phyloP scores from a whole-genome alignment of 2,113 vertebrate species.

The Leucoraja erinaceus region DNA sequence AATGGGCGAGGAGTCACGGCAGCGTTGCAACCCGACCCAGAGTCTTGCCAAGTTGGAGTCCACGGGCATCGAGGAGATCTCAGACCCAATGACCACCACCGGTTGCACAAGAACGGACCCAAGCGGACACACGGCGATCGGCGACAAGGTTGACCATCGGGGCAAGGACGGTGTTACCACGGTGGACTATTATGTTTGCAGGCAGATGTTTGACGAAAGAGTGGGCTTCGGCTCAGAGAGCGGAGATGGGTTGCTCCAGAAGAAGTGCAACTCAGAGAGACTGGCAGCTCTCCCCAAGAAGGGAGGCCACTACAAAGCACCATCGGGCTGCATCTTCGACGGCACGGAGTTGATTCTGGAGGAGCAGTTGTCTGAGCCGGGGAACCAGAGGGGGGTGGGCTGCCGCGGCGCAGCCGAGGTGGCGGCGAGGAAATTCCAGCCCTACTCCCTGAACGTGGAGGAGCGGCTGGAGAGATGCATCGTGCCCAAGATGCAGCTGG shows the following conservation, averaged over 20 bases:
- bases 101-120: neutral
- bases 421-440: neutral
- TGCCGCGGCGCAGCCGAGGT: neutral
- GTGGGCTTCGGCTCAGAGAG: neutral
- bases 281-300: neutral
- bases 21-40: neutral
- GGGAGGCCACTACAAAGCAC: neutral
- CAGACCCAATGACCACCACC: neutral
- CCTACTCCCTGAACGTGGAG: slow-evolving; percentile 4
- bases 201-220: neutral
- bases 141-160: neutral
- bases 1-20: too few species aligned
- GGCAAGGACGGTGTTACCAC: neutral
- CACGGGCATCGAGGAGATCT: neutral
- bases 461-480: slow-evolving; percentile 28
- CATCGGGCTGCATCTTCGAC: neutral
- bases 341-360: neutral
- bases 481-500: slow-evolving; percentile 3
- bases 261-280: neutral
- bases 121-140: neutral
- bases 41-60: neutral
- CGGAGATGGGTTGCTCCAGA: neutral
- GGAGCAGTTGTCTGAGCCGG: neutral
- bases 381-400: neutral
- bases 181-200: neutral